Percentiles rank a stretch among this genome's conserved stretches.
phyloP scores from a whole-genome alignment of 1,140 invertebrate species.

The Bicyclus anynana region DNA sequence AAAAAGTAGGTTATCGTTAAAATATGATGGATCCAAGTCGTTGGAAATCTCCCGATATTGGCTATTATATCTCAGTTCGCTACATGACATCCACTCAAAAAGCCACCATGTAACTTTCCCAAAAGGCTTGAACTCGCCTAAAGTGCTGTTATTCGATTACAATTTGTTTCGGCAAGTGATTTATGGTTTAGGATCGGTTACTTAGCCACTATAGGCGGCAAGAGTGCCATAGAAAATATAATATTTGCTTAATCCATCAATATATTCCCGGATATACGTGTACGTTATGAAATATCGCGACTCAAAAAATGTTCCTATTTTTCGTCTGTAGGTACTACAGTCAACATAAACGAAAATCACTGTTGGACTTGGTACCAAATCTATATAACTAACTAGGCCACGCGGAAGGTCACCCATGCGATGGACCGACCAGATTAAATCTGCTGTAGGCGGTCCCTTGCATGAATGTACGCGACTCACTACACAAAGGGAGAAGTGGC shows the following conservation, averaged over 20 bases:
- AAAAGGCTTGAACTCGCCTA: conserved; percentile 12
- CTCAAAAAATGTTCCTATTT: not conserved
- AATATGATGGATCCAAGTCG: conserved; percentile 15
- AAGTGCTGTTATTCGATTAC: conserved; percentile 46
- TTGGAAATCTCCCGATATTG: conserved; percentile 18
- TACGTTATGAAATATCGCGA: not conserved
- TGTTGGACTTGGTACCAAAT: no score
- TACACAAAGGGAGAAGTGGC: no score
- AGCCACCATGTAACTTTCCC: conserved; percentile 13
- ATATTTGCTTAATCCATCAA: conserved; percentile 8
- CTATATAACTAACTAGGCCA: no score
- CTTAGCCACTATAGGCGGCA: conserved; percentile 15
- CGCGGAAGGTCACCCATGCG: no score
- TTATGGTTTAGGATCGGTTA: conserved; percentile 31
- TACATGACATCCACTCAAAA: conserved; percentile 18
- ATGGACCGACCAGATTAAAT: no score
- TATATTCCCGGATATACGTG: not conserved
- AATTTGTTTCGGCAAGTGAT: conserved; percentile 50
- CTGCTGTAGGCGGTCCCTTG: no score
- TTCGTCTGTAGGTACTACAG: no score
- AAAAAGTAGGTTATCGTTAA: conserved; percentile 1
- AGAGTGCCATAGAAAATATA: conserved; percentile 15
- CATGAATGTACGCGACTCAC: no score
- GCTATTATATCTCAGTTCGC: conserved; percentile 14
- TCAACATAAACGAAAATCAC: no score